Evolutionary conservation across 2,113 vertebrate genomes (phyloP).

Genomic region (Neolamprologus ventralis): DNA sequence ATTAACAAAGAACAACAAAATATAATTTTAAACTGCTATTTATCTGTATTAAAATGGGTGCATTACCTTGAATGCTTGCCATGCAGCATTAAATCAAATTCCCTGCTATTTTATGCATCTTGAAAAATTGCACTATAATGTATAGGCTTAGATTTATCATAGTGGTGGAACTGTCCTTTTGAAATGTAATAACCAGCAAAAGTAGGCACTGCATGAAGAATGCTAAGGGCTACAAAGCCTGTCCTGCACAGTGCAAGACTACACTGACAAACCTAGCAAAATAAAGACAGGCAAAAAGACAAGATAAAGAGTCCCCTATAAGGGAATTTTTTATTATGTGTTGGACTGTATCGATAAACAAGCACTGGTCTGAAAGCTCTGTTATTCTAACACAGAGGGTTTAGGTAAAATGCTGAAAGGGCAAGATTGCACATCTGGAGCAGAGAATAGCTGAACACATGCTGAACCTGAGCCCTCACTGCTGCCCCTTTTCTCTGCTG

Average conservation of each 20-base stretch:
- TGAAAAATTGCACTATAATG: not conserved
- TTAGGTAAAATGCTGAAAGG: conserved; percentile 37
- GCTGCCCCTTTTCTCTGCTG: conserved; percentile 37
- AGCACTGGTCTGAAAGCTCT: not conserved
- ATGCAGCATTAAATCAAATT: not conserved
- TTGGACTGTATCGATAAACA: not conserved
- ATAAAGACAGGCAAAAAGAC: not conserved
- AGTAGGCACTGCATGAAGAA: not conserved
- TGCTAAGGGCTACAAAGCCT: not conserved
- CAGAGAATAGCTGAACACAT: not conserved
- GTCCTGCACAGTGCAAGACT: not conserved
- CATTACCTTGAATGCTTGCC: not conserved
- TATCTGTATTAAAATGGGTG: not conserved
- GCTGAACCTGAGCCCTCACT: conserved; percentile 7
- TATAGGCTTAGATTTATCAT: not conserved
- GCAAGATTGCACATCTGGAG: conserved; percentile 39
- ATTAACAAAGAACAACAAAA: conserved; percentile 20
- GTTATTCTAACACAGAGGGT: conserved; percentile 7
- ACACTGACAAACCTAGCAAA: not conserved
- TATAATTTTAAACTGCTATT: not conserved
- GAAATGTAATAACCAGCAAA: not conserved
- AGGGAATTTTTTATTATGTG: not conserved
- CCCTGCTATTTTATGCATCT: not conserved
- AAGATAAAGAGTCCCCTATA: not conserved
- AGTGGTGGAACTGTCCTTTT: not conserved